Percentiles rank a stretch among this genome's conserved stretches.
Conservation (phyloP, 2,797 vertebrate species). For the Cottoperca gobio region DNA sequence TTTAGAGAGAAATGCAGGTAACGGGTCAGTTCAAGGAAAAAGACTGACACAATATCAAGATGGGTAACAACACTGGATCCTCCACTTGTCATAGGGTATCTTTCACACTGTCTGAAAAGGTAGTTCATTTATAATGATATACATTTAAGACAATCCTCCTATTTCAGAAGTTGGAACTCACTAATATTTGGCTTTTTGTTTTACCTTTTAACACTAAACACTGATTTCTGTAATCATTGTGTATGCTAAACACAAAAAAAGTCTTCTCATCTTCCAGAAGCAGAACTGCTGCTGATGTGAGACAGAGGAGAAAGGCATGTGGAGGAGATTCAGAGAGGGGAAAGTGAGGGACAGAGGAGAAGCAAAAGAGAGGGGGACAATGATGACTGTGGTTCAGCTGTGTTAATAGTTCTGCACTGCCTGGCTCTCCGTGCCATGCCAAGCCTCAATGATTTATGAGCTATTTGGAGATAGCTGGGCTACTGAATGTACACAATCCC, state of each 20-base stretch:
- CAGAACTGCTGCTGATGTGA: slow-evolving; percentile 27
- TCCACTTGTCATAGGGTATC: not conserved
- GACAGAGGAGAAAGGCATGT: slow-evolving; percentile 8
- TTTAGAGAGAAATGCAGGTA: not conserved
- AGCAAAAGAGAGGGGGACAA: slow-evolving; percentile 45
- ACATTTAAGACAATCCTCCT: not conserved
- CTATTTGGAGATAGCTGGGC: slow-evolving; percentile 78
- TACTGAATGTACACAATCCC: slow-evolving; percentile 68
- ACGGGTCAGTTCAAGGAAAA: not conserved
- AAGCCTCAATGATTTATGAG: slow-evolving; percentile 79
- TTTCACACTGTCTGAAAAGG: not conserved
- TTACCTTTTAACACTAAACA: not conserved
- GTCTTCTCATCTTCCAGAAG: slow-evolving; percentile 23
- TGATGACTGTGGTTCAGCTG: slow-evolving; percentile 68
- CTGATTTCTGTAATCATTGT: slow-evolving; percentile 4
- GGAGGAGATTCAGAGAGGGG: slow-evolving; percentile 7
- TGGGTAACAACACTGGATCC: not conserved
- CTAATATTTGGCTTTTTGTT: not conserved
- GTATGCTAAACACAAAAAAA: not conserved
- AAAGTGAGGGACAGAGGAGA: slow-evolving; percentile 37
- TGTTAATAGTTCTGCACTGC: slow-evolving; percentile 75
- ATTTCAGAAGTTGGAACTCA: not conserved
- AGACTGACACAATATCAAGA: not conserved
- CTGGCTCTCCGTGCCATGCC: slow-evolving; percentile 56
- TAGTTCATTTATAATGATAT: not conserved